Evolutionary conservation across 2,888 invertebrate genomes (phyloP), one percentile per base, ranked within the genome.

Genomic region (Allophyes oxyacanthae): DNA sequence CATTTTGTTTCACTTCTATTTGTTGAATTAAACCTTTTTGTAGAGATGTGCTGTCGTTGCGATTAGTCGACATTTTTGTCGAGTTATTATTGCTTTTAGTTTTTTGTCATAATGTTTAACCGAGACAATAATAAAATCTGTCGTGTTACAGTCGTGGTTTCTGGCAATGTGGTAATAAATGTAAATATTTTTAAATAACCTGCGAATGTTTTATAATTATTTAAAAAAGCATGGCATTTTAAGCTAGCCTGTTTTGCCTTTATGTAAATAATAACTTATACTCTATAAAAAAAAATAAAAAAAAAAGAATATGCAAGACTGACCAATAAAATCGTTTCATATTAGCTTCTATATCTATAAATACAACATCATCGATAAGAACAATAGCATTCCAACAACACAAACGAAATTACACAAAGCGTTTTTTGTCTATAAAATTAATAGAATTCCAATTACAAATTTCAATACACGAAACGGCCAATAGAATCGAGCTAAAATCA

Each of bases 1-100:
- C 53, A 61, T 73, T 76, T 60, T 48, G 65, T 65, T 71, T 60
- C 40, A 40, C 53, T 61, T 70, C 43, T 67, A 59, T 67, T 73
- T 63, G 61, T 50, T 50, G 33, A 53, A 48, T 50, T 45, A 50
- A 58, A 72, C 51, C 48, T 36, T 37, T 46, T 43, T 34, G 15
- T 52, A 72, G 68, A 49, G 68, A 55, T 48, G 67, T 62, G 7
- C 37, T 6, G 11, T 0, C 13, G 28, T 8, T 38, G 26, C 13
- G 37, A 45, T 59, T 49, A 14, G 11, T 65, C 55, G 54, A 70
- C 41, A 11, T 43, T 48, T 49, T 14, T 10, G 13, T 46, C 30
- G 32, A 36, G 26, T 9, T n/a, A n/a, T n/a, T 14, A 34, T 25
- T 38, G 25, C 1, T 37, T 42, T n/a, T 14, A 8, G 9, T 14